A percentile compares a stretch with the other conserved stretches of the same genome.
Conservation (phyloP, 2,797 vertebrate genomes). For the Pitangus sulphuratus region DNA sequence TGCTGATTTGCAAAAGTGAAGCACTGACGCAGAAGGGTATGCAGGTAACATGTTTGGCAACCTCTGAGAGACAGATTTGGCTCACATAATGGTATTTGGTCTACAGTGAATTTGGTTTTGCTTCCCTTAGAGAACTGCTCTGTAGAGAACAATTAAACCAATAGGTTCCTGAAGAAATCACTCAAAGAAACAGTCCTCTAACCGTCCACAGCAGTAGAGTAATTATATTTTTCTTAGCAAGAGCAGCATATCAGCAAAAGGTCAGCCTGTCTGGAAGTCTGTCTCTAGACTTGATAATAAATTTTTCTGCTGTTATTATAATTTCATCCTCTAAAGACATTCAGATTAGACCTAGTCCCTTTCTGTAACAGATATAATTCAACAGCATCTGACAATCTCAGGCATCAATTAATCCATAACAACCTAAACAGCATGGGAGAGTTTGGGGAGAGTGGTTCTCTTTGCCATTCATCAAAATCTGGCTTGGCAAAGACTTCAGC, state of each 20-base stretch:
- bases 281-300: not conserved
- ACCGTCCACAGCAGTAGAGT: not conserved
- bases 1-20: conserved; percentile 94
- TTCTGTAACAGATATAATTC: not conserved
- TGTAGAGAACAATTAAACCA: not conserved
- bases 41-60: conserved; percentile 82
- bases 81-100: not conserved
- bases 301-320: not conserved
- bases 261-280: not conserved
- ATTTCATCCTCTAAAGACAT: not conserved
- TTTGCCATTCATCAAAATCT: not conserved
- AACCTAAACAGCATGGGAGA: not conserved
- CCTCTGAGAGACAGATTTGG: not conserved
- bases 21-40: conserved; percentile 88
- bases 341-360: not conserved
- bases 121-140: not conserved
- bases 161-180: not conserved
- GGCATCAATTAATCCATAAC: not conserved
- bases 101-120: not conserved
- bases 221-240: not conserved
- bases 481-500: not conserved
- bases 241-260: not conserved
- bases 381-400: not conserved
- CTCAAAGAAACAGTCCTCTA: not conserved
- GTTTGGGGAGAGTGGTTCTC: not conserved